Percentiles rank a stretch among this genome's conserved stretches.
Evolutionary conservation across 2,797 vertebrate genomes (phyloP).

Genomic region (Alcedo atthis): DNA sequence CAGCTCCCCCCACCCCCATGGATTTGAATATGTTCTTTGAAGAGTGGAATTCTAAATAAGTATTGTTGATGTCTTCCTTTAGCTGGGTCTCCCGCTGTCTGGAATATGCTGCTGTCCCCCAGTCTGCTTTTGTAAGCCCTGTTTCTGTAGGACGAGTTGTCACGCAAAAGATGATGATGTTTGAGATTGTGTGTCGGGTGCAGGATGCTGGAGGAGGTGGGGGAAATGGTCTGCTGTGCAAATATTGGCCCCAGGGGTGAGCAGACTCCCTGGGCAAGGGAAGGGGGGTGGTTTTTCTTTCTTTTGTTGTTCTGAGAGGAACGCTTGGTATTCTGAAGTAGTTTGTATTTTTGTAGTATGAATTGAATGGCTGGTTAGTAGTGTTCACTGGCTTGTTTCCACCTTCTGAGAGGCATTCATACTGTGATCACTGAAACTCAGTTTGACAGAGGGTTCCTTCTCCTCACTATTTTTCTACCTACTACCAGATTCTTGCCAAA

Average conservation of each 20-base stretch:
- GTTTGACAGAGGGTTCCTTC: background rate
- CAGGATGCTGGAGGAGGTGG: background rate
- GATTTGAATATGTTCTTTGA: background rate
- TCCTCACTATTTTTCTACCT: background rate
- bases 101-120: background rate
- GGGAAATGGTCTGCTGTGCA: background rate
- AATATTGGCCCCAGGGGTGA: background rate
- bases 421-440: background rate
- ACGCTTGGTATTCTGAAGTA: background rate
- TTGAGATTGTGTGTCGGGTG: background rate
- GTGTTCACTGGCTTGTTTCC: background rate
- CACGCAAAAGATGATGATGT: background rate
- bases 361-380: background rate
- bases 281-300: background rate
- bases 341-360: background rate
- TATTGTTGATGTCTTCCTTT: background rate
- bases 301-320: background rate
- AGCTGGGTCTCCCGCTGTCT: background rate
- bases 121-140: background rate
- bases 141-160: background rate
- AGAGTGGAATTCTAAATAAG: background rate
- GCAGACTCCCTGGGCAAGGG: background rate
- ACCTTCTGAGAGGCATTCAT: background rate
- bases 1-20: accelerated
- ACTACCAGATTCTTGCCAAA: background rate